These are phyloP conservation scores for Hemibagrus guttatus DNA, from an alignment of 2,797 vertebrate genomes.

Conservation along the genomic window DNA sequence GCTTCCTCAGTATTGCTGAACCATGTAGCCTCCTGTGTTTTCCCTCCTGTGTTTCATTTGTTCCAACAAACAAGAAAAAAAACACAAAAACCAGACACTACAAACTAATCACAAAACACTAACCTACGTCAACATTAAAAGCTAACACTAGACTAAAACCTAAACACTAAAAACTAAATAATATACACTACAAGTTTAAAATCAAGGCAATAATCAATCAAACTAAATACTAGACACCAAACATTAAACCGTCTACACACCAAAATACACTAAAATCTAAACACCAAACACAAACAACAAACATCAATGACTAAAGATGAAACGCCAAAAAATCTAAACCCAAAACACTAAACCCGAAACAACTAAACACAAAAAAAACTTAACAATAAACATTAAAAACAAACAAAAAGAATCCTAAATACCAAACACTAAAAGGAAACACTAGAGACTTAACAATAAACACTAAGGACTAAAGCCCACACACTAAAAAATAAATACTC, in stretches of 20 bases:
- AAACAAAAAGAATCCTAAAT: neutral
- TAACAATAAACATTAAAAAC: neutral
- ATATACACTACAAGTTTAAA: neutral
- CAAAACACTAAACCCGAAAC: neutral
- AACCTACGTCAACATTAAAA: neutral
- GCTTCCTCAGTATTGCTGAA: conserved; percentile 59
- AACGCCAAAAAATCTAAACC: neutral
- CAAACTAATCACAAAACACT: neutral
- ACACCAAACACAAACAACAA: neutral
- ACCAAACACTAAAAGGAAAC: neutral
- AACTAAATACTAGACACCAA: too few relatives aligned
- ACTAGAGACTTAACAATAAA: neutral
- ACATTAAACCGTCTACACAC: neutral
- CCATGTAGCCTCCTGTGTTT: conserved; percentile 17
- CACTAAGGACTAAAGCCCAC: neutral
- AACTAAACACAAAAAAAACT: neutral
- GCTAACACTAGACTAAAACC: neutral
- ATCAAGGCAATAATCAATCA: too few relatives aligned
- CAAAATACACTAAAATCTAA: neutral
- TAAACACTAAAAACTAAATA: neutral
- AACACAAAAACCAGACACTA: neutral
- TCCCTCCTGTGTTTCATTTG: neutral
- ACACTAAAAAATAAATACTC: neutral
- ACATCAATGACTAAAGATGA: neutral
- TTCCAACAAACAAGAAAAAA: neutral